These are phyloP conservation scores for Drosophila fungiperda DNA, from an alignment of 2,888 invertebrate genomes.

Conservation along the genomic window DNA sequence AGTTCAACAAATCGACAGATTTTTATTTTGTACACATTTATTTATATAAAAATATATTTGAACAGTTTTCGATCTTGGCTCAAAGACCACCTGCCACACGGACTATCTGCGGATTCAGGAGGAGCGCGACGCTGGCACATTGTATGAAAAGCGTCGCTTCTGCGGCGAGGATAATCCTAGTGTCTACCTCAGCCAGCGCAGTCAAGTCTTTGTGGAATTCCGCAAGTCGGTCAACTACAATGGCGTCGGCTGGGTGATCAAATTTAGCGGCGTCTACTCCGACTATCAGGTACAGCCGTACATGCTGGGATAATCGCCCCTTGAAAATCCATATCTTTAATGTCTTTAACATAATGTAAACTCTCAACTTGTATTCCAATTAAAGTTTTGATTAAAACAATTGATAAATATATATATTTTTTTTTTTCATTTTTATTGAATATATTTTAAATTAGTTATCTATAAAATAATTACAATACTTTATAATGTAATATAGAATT, in stretches of 20 bases:
- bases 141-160: slow-evolving; percentile 85
- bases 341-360: neutral
- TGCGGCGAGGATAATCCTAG: slow-evolving; percentile 87
- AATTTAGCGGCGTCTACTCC: slow-evolving; percentile 62
- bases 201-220: slow-evolving; percentile 88
- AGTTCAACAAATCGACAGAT: slow-evolving; percentile 13
- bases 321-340: neutral
- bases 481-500: slow-evolving; percentile 66
- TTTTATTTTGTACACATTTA: neutral
- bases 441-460: slow-evolving; percentile 77
- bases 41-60: neutral
- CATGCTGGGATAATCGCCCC: slow-evolving; percentile 6
- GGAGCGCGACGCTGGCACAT: slow-evolving; percentile 75
- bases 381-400: slow-evolving; percentile 1
- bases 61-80: slow-evolving; percentile 88
- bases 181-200: slow-evolving; percentile 86
- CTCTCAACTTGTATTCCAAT: neutral
- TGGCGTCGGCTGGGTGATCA: slow-evolving; percentile 88
- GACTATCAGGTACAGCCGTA: slow-evolving; percentile 3
- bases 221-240: slow-evolving; percentile 89
- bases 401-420: neutral
- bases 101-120: slow-evolving; percentile 89
- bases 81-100: slow-evolving; percentile 87
- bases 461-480: slow-evolving; percentile 73
- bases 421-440: slow-evolving; percentile 64